These are phyloP conservation scores for Anguilla rostrata DNA, from an alignment of 2,113 vertebrate species.

Conservation along the genomic window DNA sequence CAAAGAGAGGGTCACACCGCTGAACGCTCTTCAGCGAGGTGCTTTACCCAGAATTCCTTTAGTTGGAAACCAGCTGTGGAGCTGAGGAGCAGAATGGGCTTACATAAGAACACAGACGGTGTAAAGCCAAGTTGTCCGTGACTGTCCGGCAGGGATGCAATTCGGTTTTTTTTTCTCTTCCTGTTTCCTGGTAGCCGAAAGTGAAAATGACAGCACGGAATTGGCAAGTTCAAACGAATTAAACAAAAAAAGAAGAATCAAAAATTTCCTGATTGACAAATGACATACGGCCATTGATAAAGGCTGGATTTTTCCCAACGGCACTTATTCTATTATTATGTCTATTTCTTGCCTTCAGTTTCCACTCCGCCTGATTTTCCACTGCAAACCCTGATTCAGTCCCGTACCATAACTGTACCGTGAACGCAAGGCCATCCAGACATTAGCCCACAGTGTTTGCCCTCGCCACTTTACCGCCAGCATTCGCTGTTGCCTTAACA, in stretches of 20 bases:
- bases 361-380: slow-evolving; percentile 52
- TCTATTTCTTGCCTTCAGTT: slow-evolving; percentile 38
- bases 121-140: neutral
- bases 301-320: neutral
- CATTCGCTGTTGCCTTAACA: slow-evolving; percentile 46
- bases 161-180: too few relatives aligned
- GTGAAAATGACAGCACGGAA: neutral
- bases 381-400: slow-evolving; percentile 48
- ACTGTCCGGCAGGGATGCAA: neutral
- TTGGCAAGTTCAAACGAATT: neutral
- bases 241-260: neutral
- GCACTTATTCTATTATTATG: neutral
- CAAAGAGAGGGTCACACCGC: neutral
- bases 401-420: slow-evolving; percentile 63
- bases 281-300: neutral
- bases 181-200: neutral
- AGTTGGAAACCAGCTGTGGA: neutral
- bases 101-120: neutral
- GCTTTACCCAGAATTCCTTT: neutral
- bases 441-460: slow-evolving; percentile 50
- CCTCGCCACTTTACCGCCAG: slow-evolving; percentile 49
- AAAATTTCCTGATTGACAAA: neutral
- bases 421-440: slow-evolving; percentile 61
- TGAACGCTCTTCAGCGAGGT: neutral
- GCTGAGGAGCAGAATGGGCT: neutral